Percentiles rank a stretch among this genome's conserved stretches.
phyloP scores from a whole-genome alignment of 2,888 invertebrate genomes.

The Sepioteuthis lessoniana region DNA sequence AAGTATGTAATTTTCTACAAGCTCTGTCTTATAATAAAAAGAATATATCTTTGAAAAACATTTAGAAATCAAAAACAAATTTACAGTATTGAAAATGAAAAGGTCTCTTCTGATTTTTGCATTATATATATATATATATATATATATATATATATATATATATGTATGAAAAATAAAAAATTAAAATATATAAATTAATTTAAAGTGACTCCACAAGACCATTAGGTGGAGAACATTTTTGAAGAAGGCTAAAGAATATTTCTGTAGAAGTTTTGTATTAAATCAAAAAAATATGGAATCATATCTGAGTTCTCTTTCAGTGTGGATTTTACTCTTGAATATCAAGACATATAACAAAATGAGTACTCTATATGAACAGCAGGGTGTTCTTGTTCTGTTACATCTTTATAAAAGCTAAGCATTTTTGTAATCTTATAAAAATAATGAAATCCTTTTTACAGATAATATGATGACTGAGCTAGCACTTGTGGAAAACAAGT shows the following conservation, averaged over 20 bases:
- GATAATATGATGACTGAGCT: background rate
- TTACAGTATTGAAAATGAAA: too few relatives aligned
- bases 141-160: too few relatives aligned
- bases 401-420: background rate
- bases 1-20: too few relatives aligned
- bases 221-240: background rate
- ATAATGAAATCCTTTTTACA: conserved; percentile 4
- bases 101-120: too few relatives aligned
- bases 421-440: background rate
- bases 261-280: background rate
- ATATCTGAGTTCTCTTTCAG: background rate
- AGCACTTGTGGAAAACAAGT: conserved; percentile 19
- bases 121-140: too few relatives aligned
- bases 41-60: too few relatives aligned
- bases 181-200: too few relatives aligned
- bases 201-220: background rate
- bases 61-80: too few relatives aligned
- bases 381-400: background rate
- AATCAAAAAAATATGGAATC: background rate
- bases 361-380: background rate
- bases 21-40: too few relatives aligned
- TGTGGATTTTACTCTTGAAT: background rate
- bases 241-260: background rate
- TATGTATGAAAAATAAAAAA: too few relatives aligned
- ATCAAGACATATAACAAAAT: background rate